phyloP scores from a whole-genome alignment of 2,888 invertebrate genomes.

The Ditula angustiorana region DNA sequence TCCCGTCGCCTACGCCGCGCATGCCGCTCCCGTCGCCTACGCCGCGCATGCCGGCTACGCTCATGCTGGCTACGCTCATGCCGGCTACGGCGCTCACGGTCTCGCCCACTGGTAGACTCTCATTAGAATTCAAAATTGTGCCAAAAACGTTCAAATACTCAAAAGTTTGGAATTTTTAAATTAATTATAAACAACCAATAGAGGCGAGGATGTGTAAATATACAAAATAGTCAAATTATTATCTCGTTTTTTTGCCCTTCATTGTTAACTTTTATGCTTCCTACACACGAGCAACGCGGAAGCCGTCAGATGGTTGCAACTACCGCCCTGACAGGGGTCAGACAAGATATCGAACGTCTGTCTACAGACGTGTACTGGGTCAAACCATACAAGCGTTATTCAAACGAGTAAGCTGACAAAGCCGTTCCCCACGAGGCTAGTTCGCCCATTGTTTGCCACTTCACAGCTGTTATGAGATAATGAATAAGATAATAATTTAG shows the following conservation, averaged over 20 bases:
- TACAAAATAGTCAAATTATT: slow-evolving; percentile 34
- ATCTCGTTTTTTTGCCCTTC: slow-evolving; percentile 15
- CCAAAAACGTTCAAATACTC: slow-evolving; percentile 37
- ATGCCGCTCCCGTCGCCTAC: slow-evolving; percentile 26
- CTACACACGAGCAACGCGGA: slow-evolving; percentile 20
- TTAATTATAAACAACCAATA: slow-evolving; percentile 28
- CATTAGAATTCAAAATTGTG: slow-evolving; percentile 27
- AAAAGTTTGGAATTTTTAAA: slow-evolving; percentile 33
- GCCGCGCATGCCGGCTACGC: slow-evolving; percentile 13
- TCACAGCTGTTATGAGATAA: slow-evolving; percentile 26
- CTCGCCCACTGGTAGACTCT: slow-evolving; percentile 33
- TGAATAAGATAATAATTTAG: slow-evolving; percentile 22
- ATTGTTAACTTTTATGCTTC: slow-evolving; percentile 15
- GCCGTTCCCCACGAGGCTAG: slow-evolving; percentile 17
- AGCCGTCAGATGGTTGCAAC: slow-evolving; percentile 22
- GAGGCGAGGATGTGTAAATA: slow-evolving; percentile 38
- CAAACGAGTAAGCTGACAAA: slow-evolving; percentile 20
- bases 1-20: slow-evolving; percentile 23
- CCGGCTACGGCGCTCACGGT: slow-evolving; percentile 15
- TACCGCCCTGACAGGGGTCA: slow-evolving; percentile 14
- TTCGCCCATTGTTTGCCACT: slow-evolving; percentile 19
- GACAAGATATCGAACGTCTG: neutral
- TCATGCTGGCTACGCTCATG: slow-evolving; percentile 17
- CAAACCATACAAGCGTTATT: slow-evolving; percentile 15
- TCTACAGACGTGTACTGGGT: slow-evolving; percentile 10